Base-by-base conservation (phyloP, 2,888 invertebrate species). In the Rhyacophila evoluta region DNA sequence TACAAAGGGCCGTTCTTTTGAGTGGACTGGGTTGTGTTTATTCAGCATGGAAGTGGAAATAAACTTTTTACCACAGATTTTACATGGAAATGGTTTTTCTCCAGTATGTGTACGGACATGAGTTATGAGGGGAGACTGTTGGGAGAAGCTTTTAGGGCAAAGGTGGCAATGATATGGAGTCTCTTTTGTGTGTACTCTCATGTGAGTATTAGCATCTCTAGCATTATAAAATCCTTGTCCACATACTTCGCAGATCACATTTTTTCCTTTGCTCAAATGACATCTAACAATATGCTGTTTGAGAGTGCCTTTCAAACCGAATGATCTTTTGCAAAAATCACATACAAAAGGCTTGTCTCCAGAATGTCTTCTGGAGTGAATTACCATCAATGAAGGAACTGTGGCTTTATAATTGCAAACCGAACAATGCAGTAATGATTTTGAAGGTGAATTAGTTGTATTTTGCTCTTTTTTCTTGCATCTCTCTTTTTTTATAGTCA, bases 1-100 rank as follows among this genome's bases (percentile, higher is more conserved):
- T 0, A 74, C 74, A 71, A 80, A 81, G 27, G 72, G 71, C 15
- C 37, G 73, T 68, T 77, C 91, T 39, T 91, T 86, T 2, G 85
- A 87, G 83, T 90, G 90, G 0, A 88, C 89, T 1, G 83, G 83
- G 68, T 86, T 85, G 81, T 90, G 90, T 74, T 87, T 87, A 5
- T 84, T 85, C 1, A 89, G 85, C 5, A 87, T 84, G 25, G 85
- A 85, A 72, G 84, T 86, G 33, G 88, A 88, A 11, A 84, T 84
- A 83, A 90, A 90, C 15, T 84, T 85, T 81, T 87, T 88, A 1
- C 84, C 85, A 82, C 90, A 90, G 1, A 85, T 85, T 0, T 85
- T 83, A 79, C 90, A 90, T 0, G 86, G 71, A 78, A 84, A 89
- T 0, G 89, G 89, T 38, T 86, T 87, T 72, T 89, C 89, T 0